Evolutionary conservation across 1,140 invertebrate species (phyloP).

Genomic region (Drosophila bifasciata): DNA sequence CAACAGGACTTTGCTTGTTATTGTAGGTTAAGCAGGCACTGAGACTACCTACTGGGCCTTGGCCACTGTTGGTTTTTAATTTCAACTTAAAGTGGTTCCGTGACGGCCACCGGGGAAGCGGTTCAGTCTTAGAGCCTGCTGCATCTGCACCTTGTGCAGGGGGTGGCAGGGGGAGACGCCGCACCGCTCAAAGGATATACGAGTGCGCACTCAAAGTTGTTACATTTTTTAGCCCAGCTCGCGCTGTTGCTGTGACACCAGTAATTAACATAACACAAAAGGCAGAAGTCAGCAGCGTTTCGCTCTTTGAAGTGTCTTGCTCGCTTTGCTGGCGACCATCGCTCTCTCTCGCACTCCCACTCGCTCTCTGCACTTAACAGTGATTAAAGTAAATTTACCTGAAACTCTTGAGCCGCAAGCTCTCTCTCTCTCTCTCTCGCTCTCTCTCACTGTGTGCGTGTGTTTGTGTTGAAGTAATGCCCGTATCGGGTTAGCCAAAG

Average conservation of each 20-base stretch:
- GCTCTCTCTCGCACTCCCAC: conserved; percentile 1
- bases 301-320: conserved; percentile 75
- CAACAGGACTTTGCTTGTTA: conserved; percentile 75
- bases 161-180: conserved; percentile 4
- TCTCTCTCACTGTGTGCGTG: conserved; percentile 1
- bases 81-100: conserved; percentile 52
- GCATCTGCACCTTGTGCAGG: no score
- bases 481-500: conserved; percentile 72
- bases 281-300: conserved; percentile 38
- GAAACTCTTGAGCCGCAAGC: conserved; percentile 60
- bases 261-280: conserved; percentile 83
- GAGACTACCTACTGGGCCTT: conserved; percentile 63
- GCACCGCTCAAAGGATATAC: conserved; percentile 77
- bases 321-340: conserved; percentile 59
- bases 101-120: not conserved
- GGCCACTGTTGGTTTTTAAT: conserved; percentile 81
- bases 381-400: conserved; percentile 82
- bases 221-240: conserved; percentile 49
- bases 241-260: conserved; percentile 68
- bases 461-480: conserved; percentile 33
- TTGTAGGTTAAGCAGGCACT: conserved; percentile 76
- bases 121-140: not conserved
- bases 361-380: conserved; percentile 62
- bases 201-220: conserved; percentile 74
- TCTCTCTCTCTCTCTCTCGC: not conserved